A percentile compares a stretch with the other conserved stretches of the same genome.
Evolutionary conservation across 2,888 invertebrate species (phyloP).

Genomic region (Epinotia bilunana): DNA sequence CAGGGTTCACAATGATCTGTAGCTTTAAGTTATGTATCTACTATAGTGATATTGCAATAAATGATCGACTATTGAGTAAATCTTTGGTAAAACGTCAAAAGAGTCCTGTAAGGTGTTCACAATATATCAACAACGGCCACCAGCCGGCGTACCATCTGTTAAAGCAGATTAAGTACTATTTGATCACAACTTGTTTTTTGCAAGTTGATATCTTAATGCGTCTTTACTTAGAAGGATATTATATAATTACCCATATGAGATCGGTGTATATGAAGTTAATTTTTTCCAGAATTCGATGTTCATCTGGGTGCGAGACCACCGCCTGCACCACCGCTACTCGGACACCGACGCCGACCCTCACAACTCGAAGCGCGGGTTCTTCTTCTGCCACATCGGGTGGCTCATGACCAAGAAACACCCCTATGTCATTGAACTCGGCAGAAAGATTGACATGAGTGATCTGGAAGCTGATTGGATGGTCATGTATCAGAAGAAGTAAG

Average conservation of each 20-base stretch:
- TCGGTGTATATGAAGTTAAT: background rate
- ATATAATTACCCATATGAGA: background rate
- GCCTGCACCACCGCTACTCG: conserved; percentile 88
- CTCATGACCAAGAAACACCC: conserved; percentile 89
- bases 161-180: background rate
- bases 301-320: conserved; percentile 88
- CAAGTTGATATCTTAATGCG: too few relatives aligned
- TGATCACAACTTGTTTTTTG: background rate
- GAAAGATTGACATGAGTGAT: conserved; percentile 87
- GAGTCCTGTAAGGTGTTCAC: background rate
- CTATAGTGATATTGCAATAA: too few relatives aligned
- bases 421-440: conserved; percentile 85
- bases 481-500: conserved; percentile 90
- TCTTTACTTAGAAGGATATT: too few relatives aligned
- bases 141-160: too few relatives aligned
- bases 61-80: background rate
- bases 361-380: conserved; percentile 89
- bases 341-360: conserved; percentile 87
- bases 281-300: conserved; percentile 85
- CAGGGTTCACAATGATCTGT: too few relatives aligned
- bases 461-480: conserved; percentile 86
- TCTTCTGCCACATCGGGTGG: conserved; percentile 93
- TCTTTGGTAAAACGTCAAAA: too few relatives aligned
- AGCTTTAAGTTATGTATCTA: too few relatives aligned
- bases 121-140: background rate